phyloP scores from a whole-genome alignment of 1,140 invertebrate species.

The Aphaenogaster ashmeadi region DNA sequence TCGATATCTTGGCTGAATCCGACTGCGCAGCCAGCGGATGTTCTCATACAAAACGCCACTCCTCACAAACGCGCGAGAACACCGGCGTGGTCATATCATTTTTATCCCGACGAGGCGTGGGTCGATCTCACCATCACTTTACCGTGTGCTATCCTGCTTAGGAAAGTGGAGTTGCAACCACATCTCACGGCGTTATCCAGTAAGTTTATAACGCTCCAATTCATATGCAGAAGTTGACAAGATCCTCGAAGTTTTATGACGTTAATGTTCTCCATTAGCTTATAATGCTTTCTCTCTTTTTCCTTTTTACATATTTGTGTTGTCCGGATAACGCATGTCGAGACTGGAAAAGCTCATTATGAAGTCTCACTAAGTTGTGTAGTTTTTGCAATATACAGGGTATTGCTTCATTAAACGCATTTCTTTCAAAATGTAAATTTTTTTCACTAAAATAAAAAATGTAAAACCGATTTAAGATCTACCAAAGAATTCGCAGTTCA shows the following conservation, averaged over 20 bases:
- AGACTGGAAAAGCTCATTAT: background rate
- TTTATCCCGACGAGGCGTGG: conserved; percentile 96
- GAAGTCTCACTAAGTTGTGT: background rate
- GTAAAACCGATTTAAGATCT: background rate
- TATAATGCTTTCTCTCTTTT: background rate
- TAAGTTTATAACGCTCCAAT: conserved; percentile 83
- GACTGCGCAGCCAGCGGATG: conserved; percentile 95
- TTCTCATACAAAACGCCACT: conserved; percentile 91
- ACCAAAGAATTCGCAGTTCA: background rate
- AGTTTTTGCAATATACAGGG: background rate
- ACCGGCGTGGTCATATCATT: conserved; percentile 97
- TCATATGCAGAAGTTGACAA: background rate
- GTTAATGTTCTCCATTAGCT: background rate
- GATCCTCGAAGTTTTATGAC: background rate
- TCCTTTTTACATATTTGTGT: background rate
- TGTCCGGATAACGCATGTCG: background rate
- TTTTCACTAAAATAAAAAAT: background rate
- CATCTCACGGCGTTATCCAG: conserved; percentile 94
- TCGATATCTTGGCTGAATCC: conserved; percentile 94
- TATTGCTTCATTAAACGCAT: conserved; percentile 11
- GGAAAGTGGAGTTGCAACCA: conserved; percentile 95
- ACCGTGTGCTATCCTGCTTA: conserved; percentile 95
- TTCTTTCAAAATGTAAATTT: background rate
- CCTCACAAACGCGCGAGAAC: conserved; percentile 94
- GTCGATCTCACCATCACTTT: conserved; percentile 95